Evolutionary conservation across 2,888 invertebrate genomes (phyloP), one percentile per base, ranked within the genome.

Genomic region (Coelopa pilipes): DNA sequence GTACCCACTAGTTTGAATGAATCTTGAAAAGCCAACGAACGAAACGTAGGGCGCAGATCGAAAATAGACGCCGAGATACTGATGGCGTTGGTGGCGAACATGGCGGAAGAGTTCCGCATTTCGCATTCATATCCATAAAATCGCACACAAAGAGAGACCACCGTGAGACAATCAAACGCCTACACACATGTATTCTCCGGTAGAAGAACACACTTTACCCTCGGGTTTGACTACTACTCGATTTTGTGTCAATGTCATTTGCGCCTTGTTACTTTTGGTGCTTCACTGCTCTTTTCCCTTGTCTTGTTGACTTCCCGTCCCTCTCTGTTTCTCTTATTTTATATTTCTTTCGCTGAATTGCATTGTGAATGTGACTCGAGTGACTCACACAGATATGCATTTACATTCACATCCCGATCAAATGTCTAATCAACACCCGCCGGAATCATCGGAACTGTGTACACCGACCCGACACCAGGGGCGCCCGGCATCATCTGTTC

Each of bases 401-500:
- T 80, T 83, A 70, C 84, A 85, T 79, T 77, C 83, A 74, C 86
- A 86, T 84, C 86, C 85, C 60, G 86, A 86, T 80, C 86, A 86
- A 77, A 80, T 85, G 78, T 79, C 83, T 79, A 85, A 82, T 83
- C 86, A 85, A 81, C 86, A 86, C 75, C 83, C 85, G 70, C 82
- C 86, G 62, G 84, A 74, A 84, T 85, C 72, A 84, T 84, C 75
- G 85, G 84, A 34, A 84, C 85, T 66, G 83, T 83, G 46, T 77
- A 79, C 1, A 71, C 65, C 15, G 65, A 63, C 9, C 53, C 82
- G 7, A 84, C 84, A 46, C 82, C 82, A 11, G 81, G 82, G 63
- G 79, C 82, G 2, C 81, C 81, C 4, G 82, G 80, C 65, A 69
- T 82, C 72, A 77, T 81, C 99, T 99, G 1, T 98, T 98, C 60